phyloP scores from a whole-genome alignment of 1,140 invertebrate genomes.

The Halesus radiatus region DNA sequence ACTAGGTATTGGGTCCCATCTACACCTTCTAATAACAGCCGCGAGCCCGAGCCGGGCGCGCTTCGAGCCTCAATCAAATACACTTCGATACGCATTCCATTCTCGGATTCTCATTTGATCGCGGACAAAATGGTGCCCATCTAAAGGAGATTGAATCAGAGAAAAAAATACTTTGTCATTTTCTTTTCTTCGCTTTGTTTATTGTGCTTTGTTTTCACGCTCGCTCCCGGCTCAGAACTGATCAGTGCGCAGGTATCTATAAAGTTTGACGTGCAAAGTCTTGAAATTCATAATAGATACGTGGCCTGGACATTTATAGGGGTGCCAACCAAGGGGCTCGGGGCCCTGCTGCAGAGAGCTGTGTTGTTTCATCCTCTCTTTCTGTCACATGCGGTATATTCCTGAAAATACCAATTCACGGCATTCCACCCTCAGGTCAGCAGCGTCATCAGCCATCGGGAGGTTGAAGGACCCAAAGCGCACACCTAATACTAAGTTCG shows the following conservation, averaged over 20 bases:
- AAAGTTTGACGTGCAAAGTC: constrained; percentile 18
- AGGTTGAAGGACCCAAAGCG: no score
- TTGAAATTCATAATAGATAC: constrained; percentile 29
- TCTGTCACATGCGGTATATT: no score
- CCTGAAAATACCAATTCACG: no score
- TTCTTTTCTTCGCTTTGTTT: constrained; percentile 41
- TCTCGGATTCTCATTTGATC: constrained; percentile 50
- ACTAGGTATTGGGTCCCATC: neutral
- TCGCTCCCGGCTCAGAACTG: constrained; percentile 28
- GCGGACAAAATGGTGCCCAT: constrained; percentile 23
- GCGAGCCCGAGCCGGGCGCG: neutral
- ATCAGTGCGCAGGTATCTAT: neutral
- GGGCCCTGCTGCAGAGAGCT: no score
- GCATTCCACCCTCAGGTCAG: no score
- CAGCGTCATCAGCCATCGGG: no score
- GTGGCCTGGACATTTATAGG: no score
- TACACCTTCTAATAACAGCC: neutral
- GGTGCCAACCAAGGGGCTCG: no score
- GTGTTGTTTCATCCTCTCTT: no score
- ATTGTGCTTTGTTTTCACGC: constrained; percentile 38
- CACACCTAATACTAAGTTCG: no score
- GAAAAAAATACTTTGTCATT: constrained; percentile 39
- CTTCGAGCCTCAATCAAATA: constrained; percentile 44
- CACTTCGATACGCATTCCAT: constrained; percentile 56
- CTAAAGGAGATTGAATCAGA: constrained; percentile 38